A percentile compares a stretch with the other conserved stretches of the same genome.
Evolutionary conservation across 2,888 invertebrate species (phyloP).

Genomic region (Epinotia nisella): DNA sequence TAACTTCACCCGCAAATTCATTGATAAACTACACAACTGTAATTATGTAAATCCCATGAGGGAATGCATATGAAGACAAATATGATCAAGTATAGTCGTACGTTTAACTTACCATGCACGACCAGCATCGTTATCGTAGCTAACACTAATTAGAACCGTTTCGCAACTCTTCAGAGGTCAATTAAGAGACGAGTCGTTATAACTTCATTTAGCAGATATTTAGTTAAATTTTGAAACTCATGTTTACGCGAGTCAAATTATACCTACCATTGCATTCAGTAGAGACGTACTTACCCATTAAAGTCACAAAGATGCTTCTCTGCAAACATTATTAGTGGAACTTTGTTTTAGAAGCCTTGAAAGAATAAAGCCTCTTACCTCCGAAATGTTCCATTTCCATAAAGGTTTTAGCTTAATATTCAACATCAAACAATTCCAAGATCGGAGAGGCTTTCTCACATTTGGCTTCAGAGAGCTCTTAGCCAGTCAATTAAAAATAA

Average conservation of each 20-base stretch:
- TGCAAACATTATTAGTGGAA: slow-evolving; percentile 30
- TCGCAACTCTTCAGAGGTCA: slow-evolving; percentile 23
- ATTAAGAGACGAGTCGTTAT: slow-evolving; percentile 27
- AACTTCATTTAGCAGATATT: slow-evolving; percentile 17
- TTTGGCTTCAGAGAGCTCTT: background rate
- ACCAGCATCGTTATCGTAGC: slow-evolving; percentile 20
- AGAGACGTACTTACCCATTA: slow-evolving; percentile 1
- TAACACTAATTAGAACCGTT: slow-evolving; percentile 27
- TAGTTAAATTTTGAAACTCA: slow-evolving; percentile 16
- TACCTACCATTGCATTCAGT: slow-evolving; percentile 2
- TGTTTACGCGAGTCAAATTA: slow-evolving; percentile 13
- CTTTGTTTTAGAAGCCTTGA: slow-evolving; percentile 28
- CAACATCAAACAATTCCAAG: slow-evolving; percentile 22
- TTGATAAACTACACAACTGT: slow-evolving; percentile 29
- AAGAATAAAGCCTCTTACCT: slow-evolving; percentile 36
- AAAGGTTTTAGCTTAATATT: slow-evolving; percentile 22
- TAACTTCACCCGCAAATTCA: slow-evolving; percentile 27
- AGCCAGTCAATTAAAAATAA: background rate
- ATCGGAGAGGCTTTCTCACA: background rate
- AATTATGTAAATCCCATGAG: slow-evolving; percentile 16
- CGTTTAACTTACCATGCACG: slow-evolving; percentile 20
- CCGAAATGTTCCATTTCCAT: slow-evolving; percentile 26
- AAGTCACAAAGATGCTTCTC: slow-evolving; percentile 22
- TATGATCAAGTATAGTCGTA: slow-evolving; percentile 13
- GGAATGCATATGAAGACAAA: slow-evolving; percentile 26